phyloP scores from a whole-genome alignment of 2,113 vertebrate species.

The Callionymus lyra region DNA sequence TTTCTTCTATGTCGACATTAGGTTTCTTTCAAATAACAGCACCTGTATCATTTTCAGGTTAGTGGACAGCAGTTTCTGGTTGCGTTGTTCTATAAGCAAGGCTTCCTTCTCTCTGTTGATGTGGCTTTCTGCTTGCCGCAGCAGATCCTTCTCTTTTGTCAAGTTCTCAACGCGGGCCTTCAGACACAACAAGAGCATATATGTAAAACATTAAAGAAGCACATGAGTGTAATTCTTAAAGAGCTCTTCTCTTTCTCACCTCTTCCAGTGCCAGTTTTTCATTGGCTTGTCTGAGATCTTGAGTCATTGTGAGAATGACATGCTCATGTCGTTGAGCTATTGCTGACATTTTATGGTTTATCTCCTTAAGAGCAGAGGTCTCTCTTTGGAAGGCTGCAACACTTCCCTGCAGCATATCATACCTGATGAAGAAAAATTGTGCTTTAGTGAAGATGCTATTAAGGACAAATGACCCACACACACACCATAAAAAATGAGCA shows the following conservation, averaged over 20 bases:
- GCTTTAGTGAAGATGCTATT: neutral
- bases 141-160: conserved; percentile 86
- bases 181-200: neutral
- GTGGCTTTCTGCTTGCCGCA: conserved; percentile 81
- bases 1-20: too few relatives aligned
- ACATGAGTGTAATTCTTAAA: neutral
- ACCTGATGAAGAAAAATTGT: conserved; percentile 55
- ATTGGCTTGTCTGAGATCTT: conserved; percentile 82
- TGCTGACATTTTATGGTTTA: conserved; percentile 79
- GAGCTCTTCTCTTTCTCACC: conserved; percentile 53
- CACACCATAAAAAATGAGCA: neutral
- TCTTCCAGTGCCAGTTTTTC: conserved; percentile 86
- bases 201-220: neutral
- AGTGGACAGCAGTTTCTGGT: conserved; percentile 85
- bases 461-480: too few relatives aligned
- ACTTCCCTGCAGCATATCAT: conserved; percentile 92
- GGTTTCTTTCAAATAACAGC: neutral
- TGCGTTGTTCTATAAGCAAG: conserved; percentile 79
- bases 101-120: conserved; percentile 83
- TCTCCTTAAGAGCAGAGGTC: conserved; percentile 79
- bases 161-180: conserved; percentile 84
- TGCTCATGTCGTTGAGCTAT: conserved; percentile 83
- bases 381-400: conserved; percentile 84
- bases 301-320: conserved; percentile 86
- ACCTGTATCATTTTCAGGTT: conserved; percentile 94